These are phyloP conservation scores for Saguinus midas DNA, from an alignment of 2,113 vertebrate genomes.

Conservation along the genomic window DNA sequence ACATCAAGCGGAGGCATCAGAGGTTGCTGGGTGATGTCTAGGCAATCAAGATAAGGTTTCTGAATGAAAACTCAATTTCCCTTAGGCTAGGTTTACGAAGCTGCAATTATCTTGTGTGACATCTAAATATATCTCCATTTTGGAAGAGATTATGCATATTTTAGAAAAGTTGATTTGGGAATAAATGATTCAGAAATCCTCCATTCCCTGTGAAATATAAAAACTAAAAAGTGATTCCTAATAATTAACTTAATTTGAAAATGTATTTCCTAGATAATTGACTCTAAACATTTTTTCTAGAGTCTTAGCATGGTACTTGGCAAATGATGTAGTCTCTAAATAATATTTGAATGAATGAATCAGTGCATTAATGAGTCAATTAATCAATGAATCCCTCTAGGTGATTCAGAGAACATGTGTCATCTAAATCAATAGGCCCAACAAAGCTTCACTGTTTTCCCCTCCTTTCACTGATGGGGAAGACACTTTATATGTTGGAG, in stretches of 20 bases:
- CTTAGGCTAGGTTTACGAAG: background rate
- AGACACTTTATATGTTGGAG: background rate
- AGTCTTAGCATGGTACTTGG: background rate
- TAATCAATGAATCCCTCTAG: background rate
- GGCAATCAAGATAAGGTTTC: background rate
- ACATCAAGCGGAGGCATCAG: background rate
- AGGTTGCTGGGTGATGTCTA: background rate
- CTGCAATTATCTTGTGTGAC: conserved; percentile 6
- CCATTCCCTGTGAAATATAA: background rate
- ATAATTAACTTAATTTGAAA: background rate
- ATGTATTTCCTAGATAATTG: background rate
- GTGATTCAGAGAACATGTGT: background rate
- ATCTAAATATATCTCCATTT: conserved; percentile 19
- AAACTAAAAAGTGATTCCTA: background rate
- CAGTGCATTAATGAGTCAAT: background rate
- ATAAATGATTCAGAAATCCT: background rate
- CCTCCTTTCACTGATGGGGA: background rate
- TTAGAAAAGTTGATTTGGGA: background rate
- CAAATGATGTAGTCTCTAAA: background rate
- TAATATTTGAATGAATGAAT: conserved; percentile 5
- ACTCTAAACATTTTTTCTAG: background rate
- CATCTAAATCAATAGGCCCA: background rate
- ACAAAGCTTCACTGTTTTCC: background rate
- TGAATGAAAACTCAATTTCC: conserved; percentile 24
- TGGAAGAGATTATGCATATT: background rate